Evolutionary conservation across 2,888 invertebrate species (phyloP), one percentile per base, ranked within the genome.

Genomic region (Gnatocerus cornutus): DNA sequence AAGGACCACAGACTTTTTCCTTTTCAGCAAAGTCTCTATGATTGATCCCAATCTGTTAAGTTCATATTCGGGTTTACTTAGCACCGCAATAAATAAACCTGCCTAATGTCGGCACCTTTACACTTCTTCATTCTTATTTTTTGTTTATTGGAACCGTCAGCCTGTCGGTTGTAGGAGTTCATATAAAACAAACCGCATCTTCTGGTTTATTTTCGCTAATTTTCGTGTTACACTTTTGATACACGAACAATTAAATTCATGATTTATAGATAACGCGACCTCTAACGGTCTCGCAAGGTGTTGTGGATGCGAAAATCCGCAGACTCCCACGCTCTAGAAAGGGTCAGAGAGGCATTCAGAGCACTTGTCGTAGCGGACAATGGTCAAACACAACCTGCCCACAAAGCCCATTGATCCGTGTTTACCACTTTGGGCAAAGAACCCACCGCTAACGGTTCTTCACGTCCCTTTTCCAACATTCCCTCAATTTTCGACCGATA

Each of bases 301-400:
- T 74, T 82, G 77, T 78, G 80, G 53, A 65, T 46, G 69, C 79
- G 78, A 41, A 67, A 56, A 46, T 59, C 30, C 21, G 16, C 84
- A 86, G 84, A 85, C 86, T 86, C 86, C 87, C 87, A 86, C 86
- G 86, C 86, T 86, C 85, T 80, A 84, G 71, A 71, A 70, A 74
- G 73, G 74, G 75, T 72, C 72, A 71, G 30, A 56, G 64, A 71
- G 74, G 77, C 75, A 77, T 78, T 77, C 77, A 71, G 71, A 71
- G 71, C 70, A 65, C 63, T 52, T 66, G 62, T 68, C 68, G 62
- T 9, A 1, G 30, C 66, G 78, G 79, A 79, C 79, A 79, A 79
- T 79, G 79, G 79, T 79, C 79, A 79, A 68, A 61, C 55, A 48
- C 73, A 76, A 77, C 77, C 77, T 77, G 77, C 71, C 71, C 64